Base-by-base conservation (phyloP, 2,113 vertebrate genomes). In the Corythornis cristatus region DNA sequence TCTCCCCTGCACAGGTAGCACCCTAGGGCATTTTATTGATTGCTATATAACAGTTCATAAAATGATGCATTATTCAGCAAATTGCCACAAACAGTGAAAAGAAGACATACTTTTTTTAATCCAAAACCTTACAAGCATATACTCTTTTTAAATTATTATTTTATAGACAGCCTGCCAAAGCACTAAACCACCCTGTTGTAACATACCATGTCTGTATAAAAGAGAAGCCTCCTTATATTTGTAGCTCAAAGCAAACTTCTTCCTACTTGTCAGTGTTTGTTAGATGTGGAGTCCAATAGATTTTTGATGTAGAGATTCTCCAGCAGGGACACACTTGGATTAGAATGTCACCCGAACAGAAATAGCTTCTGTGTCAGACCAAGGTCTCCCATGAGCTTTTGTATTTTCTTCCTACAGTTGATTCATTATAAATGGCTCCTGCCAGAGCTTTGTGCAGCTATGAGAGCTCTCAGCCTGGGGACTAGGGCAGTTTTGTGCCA, bases 1-100 rank as follows among this genome's bases (percentile, higher is more conserved):
- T 86, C 60, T 90, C 76, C n/a, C 2, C 7, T 26, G 68, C 70
- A 42, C 86, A 90, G 86, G 92, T 91, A 91, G 76, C 83, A 80
- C 92, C 2, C 0, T 18, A 81, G 86, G 83, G 90, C 65, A 53
- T 86, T 58, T 83, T 95, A 95, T 93, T 76, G 96, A 96, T 96
- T 91, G 88, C 75, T 75, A 17, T 81, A 45, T 78, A 91, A 90
- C 54, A 90, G 92, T 90, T 93, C 88, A 83, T 86, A 95, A 96
- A 96, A 95, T 86, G 88, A 96, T 94, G 76, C 88, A 94, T 94
- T 95, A 94, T 94, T 93, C 83, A 94, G 86, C 87, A 95, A 96
- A 96, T 90, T 88, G 88, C 90, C 83, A 88, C 90, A 91, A 78
- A 83, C 76, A 51, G 65, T 43, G 73, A 81, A 82, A 83, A 93